Evolutionary conservation across 2,797 vertebrate genomes (phyloP).

Genomic region (Cryptoblepharus egeriae): DNA sequence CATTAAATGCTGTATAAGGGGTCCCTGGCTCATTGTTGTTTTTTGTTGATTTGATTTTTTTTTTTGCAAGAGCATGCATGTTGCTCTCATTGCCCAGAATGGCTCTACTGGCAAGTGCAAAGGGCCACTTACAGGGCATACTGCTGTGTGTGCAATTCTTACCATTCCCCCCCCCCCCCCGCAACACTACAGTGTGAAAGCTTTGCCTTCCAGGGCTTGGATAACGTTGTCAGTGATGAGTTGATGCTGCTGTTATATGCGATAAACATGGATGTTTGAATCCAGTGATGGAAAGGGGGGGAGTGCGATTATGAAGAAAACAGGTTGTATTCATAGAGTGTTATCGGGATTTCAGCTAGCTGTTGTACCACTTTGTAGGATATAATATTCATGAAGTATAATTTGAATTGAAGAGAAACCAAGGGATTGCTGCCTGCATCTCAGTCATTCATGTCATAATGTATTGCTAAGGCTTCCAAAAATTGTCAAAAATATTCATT

Average conservation of each 20-base stretch:
- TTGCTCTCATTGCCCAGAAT: too few species aligned
- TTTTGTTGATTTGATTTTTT: too few species aligned
- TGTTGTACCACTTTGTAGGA: background rate
- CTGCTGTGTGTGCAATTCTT: too few species aligned
- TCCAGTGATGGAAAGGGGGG: background rate
- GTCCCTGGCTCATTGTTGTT: too few species aligned
- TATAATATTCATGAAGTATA: slow-evolving; percentile 39
- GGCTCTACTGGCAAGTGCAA: too few species aligned
- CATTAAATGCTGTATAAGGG: too few species aligned
- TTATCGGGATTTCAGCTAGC: background rate
- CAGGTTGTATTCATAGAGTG: background rate
- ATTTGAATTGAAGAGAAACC: slow-evolving; percentile 45
- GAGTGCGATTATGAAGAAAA: too few species aligned
- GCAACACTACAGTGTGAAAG: too few species aligned
- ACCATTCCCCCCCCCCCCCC: too few species aligned
- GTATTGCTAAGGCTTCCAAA: slow-evolving; percentile 58
- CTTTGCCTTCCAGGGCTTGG: background rate
- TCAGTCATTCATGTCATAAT: slow-evolving; percentile 51
- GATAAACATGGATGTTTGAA: background rate
- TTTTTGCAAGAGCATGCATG: too few species aligned
- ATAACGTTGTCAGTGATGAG: background rate
- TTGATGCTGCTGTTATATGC: background rate
- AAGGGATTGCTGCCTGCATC: slow-evolving; percentile 53
- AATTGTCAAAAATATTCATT: slow-evolving; percentile 68
- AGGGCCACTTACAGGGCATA: too few species aligned